phyloP scores from a whole-genome alignment of 2,113 vertebrate genomes.

The Aegithalos caudatus region DNA sequence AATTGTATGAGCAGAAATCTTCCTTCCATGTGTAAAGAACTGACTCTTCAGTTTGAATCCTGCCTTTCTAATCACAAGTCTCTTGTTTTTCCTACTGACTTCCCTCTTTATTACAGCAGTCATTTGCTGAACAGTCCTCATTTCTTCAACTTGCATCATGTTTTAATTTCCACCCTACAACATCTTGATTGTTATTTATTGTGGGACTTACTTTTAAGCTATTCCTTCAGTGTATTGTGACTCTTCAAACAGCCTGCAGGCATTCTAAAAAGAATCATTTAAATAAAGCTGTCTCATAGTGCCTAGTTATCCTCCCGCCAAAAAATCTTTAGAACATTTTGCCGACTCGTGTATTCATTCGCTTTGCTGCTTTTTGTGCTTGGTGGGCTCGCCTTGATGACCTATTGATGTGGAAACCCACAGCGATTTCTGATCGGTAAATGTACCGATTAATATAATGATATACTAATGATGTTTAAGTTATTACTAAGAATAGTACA shows the following conservation, averaged over 20 bases:
- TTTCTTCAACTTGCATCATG: not conserved
- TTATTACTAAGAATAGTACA: not conserved
- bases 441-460: not conserved
- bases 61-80: not conserved
- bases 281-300: not conserved
- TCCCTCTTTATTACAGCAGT: not conserved
- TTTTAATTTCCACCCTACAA: not conserved
- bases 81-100: not conserved
- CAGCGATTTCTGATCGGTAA: not conserved
- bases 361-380: not conserved
- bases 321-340: not conserved
- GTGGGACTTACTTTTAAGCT: not conserved
- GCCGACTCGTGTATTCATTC: not conserved
- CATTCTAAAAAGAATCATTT: not conserved
- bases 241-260: not conserved
- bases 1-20: not conserved
- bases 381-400: not conserved
- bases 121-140: not conserved
- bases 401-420: not conserved
- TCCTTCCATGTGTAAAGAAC: not conserved
- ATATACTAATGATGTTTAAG: not conserved
- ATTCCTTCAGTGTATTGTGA: not conserved
- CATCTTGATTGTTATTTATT: not conserved
- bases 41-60: not conserved
- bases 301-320: not conserved